These are phyloP conservation scores for Dasypolia templi DNA, from an alignment of 2,888 invertebrate species.

Conservation along the genomic window DNA sequence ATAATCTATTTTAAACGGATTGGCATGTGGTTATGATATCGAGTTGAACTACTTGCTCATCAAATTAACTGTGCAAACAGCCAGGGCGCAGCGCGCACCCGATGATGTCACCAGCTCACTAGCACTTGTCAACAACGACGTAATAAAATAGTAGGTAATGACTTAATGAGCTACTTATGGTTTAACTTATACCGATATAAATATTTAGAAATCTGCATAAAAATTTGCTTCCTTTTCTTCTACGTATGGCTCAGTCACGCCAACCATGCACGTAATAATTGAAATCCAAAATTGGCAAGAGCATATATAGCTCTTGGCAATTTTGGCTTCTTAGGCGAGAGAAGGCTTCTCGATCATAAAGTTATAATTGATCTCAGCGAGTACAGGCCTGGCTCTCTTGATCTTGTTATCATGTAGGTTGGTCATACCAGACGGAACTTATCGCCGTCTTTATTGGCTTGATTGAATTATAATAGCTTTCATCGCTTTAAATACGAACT, in stretches of 20 bases:
- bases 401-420: constrained; percentile 54
- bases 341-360: constrained; percentile 1
- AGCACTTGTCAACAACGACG: constrained; percentile 73
- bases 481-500: constrained; percentile 53
- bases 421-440: constrained; percentile 33
- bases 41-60: constrained; percentile 71
- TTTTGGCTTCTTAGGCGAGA: too few relatives aligned
- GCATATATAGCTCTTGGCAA: too few relatives aligned
- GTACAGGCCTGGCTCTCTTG: constrained; percentile 12
- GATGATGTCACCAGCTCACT: constrained; percentile 81
- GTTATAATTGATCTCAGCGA: constrained; percentile 12
- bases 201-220: background rate
- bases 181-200: constrained; percentile 43
- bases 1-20: constrained; percentile 48
- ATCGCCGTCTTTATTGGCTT: constrained; percentile 52
- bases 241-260: background rate
- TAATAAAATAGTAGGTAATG: constrained; percentile 62
- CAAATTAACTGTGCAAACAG: constrained; percentile 77
- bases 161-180: too few relatives aligned
- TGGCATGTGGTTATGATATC: constrained; percentile 68
- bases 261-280: background rate
- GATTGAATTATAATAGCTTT: constrained; percentile 67
- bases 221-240: background rate
- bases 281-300: background rate
- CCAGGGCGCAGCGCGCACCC: constrained; percentile 63